phyloP scores from a whole-genome alignment of 2,797 vertebrate genomes.

The Chelidonichthys spinosus region DNA sequence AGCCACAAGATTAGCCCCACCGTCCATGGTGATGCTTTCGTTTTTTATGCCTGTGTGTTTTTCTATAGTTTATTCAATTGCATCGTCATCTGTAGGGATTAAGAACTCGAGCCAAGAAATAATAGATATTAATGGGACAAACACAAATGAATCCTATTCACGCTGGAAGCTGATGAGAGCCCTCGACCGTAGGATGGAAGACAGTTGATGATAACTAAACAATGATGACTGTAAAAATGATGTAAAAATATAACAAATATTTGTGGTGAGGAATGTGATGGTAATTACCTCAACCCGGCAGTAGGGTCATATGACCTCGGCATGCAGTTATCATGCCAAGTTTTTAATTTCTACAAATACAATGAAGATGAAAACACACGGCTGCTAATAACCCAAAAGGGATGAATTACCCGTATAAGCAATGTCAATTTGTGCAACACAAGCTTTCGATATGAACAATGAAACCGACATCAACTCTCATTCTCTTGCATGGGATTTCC shows the following conservation, averaged over 20 bases:
- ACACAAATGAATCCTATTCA: background rate
- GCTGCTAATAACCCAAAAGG: slow-evolving; percentile 26
- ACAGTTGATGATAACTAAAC: background rate
- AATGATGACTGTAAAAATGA: background rate
- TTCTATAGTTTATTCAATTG: background rate
- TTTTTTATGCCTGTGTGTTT: background rate
- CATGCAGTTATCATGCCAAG: background rate
- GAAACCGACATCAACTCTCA: slow-evolving; percentile 43
- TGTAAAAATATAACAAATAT: background rate
- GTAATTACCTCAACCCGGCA: background rate
- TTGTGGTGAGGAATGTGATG: background rate
- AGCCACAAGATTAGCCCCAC: background rate
- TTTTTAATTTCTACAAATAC: slow-evolving; percentile 9
- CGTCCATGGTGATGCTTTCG: background rate
- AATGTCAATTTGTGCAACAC: slow-evolving; percentile 36
- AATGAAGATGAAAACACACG: slow-evolving; percentile 6
- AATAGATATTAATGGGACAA: background rate
- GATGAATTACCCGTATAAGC: slow-evolving; percentile 31
- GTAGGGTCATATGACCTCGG: background rate
- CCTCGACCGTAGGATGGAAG: background rate
- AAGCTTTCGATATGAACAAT: slow-evolving; percentile 45
- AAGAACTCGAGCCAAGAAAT: background rate
- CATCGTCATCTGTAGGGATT: background rate
- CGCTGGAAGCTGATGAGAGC: background rate
- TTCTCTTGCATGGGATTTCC: slow-evolving; percentile 59